These are phyloP conservation scores for Macrobrachium nipponense DNA, from an alignment of 1,140 invertebrate genomes.

Conservation along the genomic window DNA sequence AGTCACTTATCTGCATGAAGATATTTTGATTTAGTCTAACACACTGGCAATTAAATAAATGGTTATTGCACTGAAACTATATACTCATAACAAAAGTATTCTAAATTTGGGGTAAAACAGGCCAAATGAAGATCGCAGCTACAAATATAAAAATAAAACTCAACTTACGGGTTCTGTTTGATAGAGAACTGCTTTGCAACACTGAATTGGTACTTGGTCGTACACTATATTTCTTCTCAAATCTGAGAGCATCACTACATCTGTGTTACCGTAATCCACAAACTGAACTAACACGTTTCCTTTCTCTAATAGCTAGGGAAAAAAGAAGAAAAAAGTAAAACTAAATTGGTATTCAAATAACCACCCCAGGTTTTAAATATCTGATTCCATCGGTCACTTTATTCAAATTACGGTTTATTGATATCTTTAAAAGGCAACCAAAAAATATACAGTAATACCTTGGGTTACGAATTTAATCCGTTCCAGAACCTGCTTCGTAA, in stretches of 20 bases:
- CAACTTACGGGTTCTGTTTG: slow-evolving; percentile 69
- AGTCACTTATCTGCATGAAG: no score
- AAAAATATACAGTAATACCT: background rate
- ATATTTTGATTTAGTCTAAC: no score
- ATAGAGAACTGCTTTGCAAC: slow-evolving; percentile 67
- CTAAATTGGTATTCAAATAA: no score
- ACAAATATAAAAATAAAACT: background rate
- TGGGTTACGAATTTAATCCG: background rate
- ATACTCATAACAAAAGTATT: no score
- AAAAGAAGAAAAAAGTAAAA: slow-evolving; percentile 9
- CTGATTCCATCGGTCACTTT: no score
- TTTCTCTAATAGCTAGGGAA: slow-evolving; percentile 39
- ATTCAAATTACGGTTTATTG: no score
- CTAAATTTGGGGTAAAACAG: no score
- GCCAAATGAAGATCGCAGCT: no score
- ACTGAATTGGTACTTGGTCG: slow-evolving; percentile 73
- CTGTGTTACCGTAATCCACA: slow-evolving; percentile 72
- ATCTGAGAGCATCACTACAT: slow-evolving; percentile 70
- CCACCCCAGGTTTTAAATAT: background rate
- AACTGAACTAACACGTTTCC: slow-evolving; percentile 67
- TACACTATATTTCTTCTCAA: slow-evolving; percentile 74
- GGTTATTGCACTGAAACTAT: no score
- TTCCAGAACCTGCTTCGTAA: background rate
- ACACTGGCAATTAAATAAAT: no score
- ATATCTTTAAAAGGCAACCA: background rate